phyloP scores from a whole-genome alignment of 2,888 invertebrate genomes.

The Lasioglossum malachurum region DNA sequence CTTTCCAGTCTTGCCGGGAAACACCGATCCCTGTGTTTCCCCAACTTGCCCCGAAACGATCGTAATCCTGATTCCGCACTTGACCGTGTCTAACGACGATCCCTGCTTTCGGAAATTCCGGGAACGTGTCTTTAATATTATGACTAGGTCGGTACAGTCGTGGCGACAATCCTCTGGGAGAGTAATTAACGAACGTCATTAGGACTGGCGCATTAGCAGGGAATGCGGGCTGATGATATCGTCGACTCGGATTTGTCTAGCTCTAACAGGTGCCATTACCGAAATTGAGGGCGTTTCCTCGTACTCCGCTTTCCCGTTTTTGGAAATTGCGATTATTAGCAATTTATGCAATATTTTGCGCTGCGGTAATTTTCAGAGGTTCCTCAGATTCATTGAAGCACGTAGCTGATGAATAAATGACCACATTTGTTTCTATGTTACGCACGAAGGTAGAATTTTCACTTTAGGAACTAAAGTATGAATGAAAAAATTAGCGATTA shows the following conservation, averaged over 20 bases:
- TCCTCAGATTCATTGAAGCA: background rate
- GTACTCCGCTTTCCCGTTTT: background rate
- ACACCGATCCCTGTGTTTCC: background rate
- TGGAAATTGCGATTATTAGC: background rate
- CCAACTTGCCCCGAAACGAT: background rate
- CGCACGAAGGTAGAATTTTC: too few species aligned
- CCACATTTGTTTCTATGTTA: too few species aligned
- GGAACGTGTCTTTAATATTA: background rate
- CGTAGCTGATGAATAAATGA: too few species aligned
- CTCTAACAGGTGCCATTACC: background rate
- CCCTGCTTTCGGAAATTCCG: background rate
- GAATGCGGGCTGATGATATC: background rate
- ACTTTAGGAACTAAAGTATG: too few species aligned
- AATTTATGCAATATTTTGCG: background rate
- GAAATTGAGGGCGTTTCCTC: background rate
- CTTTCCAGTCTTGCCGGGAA: conserved; percentile 37
- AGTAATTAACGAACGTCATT: conserved; percentile 34
- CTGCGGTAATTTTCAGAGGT: background rate
- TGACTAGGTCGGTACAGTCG: background rate
- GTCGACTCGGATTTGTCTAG: background rate
- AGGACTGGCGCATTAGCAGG: conserved; percentile 13
- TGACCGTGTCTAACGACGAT: background rate
- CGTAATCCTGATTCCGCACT: background rate
- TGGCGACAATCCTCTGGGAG: background rate
- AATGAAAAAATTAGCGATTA: background rate